phyloP scores from a whole-genome alignment of 2,888 invertebrate genomes.

The Cataglyphis altisquamis region DNA sequence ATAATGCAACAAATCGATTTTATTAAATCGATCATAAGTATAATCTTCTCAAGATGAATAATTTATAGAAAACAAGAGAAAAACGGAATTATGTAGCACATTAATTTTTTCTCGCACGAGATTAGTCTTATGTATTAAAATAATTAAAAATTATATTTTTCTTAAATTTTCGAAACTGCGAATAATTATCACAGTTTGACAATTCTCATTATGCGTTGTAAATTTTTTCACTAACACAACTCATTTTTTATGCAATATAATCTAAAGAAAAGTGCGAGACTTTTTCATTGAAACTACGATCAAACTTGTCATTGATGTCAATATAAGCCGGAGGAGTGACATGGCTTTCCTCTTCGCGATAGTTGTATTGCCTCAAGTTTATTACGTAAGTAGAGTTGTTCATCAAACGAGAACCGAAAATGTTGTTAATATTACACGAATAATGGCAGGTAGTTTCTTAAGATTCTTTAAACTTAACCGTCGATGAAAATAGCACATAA shows the following conservation, averaged over 20 bases:
- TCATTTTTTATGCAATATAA: not conserved
- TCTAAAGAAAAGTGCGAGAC: not conserved
- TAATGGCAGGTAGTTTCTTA: not conserved
- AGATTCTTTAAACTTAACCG: not conserved
- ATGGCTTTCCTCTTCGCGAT: not conserved
- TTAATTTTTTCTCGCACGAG: not conserved
- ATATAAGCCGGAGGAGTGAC: not conserved
- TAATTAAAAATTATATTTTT: not conserved
- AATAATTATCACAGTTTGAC: not conserved
- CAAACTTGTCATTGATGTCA: slow-evolving; percentile 2
- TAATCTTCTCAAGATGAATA: not conserved
- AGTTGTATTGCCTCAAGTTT: slow-evolving; percentile 6
- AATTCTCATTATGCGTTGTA: not conserved
- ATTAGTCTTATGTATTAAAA: not conserved
- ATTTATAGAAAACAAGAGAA: not conserved
- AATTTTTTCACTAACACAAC: not conserved
- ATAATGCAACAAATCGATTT: not conserved
- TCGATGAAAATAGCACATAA: not conserved
- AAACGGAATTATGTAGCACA: not conserved
- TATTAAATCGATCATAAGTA: not conserved
- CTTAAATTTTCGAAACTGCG: not conserved
- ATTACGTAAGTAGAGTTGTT: slow-evolving; percentile 21
- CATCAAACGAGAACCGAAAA: slow-evolving; percentile 2
- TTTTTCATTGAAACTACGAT: not conserved
- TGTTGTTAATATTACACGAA: slow-evolving; percentile 2